A percentile compares a stretch with the other conserved stretches of the same genome.
These are phyloP conservation scores for Crotalus helleri DNA, from an alignment of 2,113 vertebrate genomes.

Conservation along the genomic window DNA sequence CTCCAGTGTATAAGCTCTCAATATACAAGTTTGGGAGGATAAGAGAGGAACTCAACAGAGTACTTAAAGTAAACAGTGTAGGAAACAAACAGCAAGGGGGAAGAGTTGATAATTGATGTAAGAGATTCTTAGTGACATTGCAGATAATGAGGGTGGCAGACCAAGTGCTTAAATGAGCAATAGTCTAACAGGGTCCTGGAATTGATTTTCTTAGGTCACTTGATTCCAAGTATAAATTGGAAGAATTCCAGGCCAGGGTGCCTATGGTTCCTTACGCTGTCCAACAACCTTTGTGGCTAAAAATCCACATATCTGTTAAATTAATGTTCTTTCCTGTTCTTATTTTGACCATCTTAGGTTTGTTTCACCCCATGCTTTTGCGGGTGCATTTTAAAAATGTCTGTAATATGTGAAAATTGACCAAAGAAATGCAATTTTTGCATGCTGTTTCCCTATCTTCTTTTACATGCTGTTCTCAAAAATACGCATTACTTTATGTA, in stretches of 20 bases:
- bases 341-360: neutral
- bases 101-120: no score
- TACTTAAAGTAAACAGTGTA: no score
- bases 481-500: no score
- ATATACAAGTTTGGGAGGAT: no score
- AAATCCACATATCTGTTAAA: neutral
- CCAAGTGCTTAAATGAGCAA: neutral
- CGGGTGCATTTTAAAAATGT: neutral
- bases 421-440: no score
- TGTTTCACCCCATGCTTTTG: neutral
- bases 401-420: neutral
- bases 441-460: no score
- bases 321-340: neutral
- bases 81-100: no score
- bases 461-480: no score
- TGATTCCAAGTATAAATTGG: neutral
- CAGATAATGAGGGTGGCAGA: no score
- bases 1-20: no score
- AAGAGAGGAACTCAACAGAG: no score
- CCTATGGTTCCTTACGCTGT: neutral
- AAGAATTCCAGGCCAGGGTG: neutral
- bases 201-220: neutral
- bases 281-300: neutral
- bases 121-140: no score
- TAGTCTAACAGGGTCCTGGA: neutral